Evolutionary conservation across 2,797 vertebrate genomes (phyloP).

Genomic region (Sebastolobus alascanus): DNA sequence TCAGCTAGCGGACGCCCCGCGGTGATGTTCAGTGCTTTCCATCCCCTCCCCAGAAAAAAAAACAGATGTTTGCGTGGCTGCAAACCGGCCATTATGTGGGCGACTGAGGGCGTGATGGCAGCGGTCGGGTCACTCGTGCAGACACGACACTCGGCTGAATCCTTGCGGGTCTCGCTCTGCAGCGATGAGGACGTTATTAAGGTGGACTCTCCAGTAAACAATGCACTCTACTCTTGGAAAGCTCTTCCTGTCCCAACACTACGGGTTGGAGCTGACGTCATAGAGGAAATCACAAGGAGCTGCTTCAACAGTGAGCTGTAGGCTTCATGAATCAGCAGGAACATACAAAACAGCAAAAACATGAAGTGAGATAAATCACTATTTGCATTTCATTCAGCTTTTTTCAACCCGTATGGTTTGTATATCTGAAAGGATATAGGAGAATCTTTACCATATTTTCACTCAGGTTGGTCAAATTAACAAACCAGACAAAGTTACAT

Average conservation of each 20-base stretch:
- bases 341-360: background rate
- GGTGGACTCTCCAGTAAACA: slow-evolving; percentile 37
- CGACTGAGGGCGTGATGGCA: slow-evolving; percentile 42
- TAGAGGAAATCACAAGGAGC: background rate
- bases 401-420: background rate
- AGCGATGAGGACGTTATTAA: slow-evolving; percentile 43
- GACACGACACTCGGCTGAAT: slow-evolving; percentile 33
- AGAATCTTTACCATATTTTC: background rate
- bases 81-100: slow-evolving; percentile 58
- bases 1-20: slow-evolving; percentile 56
- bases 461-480: background rate
- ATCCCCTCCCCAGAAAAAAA: background rate
- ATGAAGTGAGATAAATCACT: background rate
- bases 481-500: background rate
- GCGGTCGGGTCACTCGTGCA: slow-evolving; percentile 32
- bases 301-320: background rate
- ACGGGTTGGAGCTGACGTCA: background rate
- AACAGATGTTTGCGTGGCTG: slow-evolving; percentile 69
- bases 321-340: background rate
- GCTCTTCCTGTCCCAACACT: background rate
- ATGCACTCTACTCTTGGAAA: background rate
- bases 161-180: slow-evolving; percentile 28
- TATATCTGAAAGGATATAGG: background rate
- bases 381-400: background rate
- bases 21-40: slow-evolving; percentile 60